A percentile compares a stretch with the other conserved stretches of the same genome.
Conservation (phyloP, 2,113 vertebrate species). For the Syngnathus typhle region DNA sequence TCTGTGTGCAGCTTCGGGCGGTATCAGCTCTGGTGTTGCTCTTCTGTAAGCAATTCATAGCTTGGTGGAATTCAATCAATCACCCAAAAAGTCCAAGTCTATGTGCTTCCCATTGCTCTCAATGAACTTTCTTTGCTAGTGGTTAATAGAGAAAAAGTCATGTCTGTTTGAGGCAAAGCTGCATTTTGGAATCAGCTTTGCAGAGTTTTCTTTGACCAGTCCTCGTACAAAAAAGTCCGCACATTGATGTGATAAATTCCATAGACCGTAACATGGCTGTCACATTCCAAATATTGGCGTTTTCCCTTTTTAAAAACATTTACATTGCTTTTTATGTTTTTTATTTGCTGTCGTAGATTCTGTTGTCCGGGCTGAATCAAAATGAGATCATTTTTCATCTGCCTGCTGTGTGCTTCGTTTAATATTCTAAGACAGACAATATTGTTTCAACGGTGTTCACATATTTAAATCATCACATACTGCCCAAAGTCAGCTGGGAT, state of each 20-base stretch:
- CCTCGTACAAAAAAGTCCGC: not conserved
- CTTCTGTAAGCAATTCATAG: conserved; percentile 67
- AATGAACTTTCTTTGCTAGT: conserved; percentile 56
- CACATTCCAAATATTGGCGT: no score
- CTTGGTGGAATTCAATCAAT: conserved; percentile 66
- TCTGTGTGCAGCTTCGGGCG: conserved; percentile 37
- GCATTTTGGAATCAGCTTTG: conserved; percentile 16
- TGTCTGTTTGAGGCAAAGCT: conserved; percentile 37
- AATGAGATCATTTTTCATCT: not conserved
- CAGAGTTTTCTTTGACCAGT: not conserved
- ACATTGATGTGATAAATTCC: no score
- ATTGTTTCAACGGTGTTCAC: not conserved
- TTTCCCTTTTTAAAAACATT: no score
- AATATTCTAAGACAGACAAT: not conserved
- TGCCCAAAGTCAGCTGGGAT: no score
- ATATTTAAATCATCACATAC: not conserved
- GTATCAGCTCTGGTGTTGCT: conserved; percentile 61
- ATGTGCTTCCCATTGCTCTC: conserved; percentile 40
- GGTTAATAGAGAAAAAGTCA: conserved; percentile 63
- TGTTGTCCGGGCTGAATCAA: not conserved
- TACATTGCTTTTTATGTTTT: no score
- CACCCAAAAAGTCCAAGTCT: conserved; percentile 57
- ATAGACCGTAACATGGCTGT: no score
- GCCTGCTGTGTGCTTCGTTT: not conserved
- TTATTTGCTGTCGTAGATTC: not conserved